A percentile compares a stretch with the other conserved stretches of the same genome.
phyloP scores from a whole-genome alignment of 2,113 vertebrate genomes.

The Acinonyx jubatus region DNA sequence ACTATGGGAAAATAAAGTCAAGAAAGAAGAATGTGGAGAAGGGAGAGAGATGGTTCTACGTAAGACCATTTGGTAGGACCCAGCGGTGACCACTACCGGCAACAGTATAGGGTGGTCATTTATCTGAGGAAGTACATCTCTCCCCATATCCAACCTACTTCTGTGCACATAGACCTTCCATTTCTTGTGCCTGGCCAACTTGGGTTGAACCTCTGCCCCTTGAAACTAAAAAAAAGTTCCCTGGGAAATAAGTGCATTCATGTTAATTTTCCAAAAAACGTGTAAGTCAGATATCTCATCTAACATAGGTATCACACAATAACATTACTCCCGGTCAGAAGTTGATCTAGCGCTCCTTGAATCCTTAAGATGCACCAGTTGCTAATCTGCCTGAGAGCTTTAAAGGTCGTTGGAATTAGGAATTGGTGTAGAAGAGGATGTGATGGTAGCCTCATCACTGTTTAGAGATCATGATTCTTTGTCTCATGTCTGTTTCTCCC shows the following conservation, averaged over 20 bases:
- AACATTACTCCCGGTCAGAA: not conserved
- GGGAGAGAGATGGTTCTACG: not conserved
- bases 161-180: rapidly evolving
- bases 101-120: not conserved
- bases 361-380: not conserved
- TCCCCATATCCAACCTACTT: not conserved
- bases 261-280: conserved; percentile 9
- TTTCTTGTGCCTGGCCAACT: not conserved
- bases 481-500: not conserved
- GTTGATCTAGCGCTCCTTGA: not conserved
- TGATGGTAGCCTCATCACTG: not conserved
- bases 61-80: not conserved
- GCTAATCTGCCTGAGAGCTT: not conserved
- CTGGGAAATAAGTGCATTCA: not conserved
- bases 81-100: not conserved
- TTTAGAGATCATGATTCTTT: not conserved
- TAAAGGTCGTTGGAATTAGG: not conserved
- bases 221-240: not conserved
- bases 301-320: not conserved
- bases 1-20: not conserved
- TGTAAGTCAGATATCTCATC: not conserved
- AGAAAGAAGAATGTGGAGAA: not conserved
- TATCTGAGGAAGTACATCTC: not conserved
- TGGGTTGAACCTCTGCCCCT: not conserved
- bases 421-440: not conserved